Evolutionary conservation across 2,888 invertebrate species (phyloP), one percentile per base, ranked within the genome.

Genomic region (Teinopalpus imperialis): DNA sequence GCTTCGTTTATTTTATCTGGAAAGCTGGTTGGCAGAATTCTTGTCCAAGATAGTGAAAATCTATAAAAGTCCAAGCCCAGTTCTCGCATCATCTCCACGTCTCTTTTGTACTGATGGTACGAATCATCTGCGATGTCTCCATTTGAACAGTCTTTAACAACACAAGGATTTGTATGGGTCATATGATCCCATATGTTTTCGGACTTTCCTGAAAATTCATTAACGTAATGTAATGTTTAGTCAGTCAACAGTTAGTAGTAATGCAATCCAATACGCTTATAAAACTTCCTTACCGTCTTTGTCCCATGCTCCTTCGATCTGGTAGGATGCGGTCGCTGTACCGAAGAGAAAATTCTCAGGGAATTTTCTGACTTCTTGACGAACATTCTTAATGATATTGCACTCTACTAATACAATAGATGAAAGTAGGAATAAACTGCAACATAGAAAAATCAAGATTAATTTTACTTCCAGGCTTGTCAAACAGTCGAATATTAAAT

Each of bases 1-100:
- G 30, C 46, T 24, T 40, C 35, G 66, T 92, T 94, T 6, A 93
- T 72, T 7, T 81, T 61, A 53, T 90, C 83, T 31, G 80, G 70
- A 46, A 85, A 81, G 14, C 92, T 93, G 16, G 78, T 87, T 0
- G 93, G 92, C 87, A 87, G 0, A 82, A 57, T 24, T 53, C 50
- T 29, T n/a, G 91, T 61, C 94, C 94, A 94, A 0, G 92, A 89
- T 18, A 92, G 65, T 0, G 91, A 91, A 63, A 92, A 92, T 12
- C 91, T 78, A 63, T 92, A 92, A 43, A 88, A 81, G 40, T 57
- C 53, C 4, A 53, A 31, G 4, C 53, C 54, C 32, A 53, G 27
- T 27, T 53, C 50, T 5, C 46, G 13, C 43, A 50, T 45, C 45
- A 53, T 53, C 14, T 50, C 45, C 78, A 0, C 44, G 24, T 83